These are phyloP conservation scores for Alfaro cultratus DNA, from an alignment of 2,797 vertebrate species.

Conservation along the genomic window DNA sequence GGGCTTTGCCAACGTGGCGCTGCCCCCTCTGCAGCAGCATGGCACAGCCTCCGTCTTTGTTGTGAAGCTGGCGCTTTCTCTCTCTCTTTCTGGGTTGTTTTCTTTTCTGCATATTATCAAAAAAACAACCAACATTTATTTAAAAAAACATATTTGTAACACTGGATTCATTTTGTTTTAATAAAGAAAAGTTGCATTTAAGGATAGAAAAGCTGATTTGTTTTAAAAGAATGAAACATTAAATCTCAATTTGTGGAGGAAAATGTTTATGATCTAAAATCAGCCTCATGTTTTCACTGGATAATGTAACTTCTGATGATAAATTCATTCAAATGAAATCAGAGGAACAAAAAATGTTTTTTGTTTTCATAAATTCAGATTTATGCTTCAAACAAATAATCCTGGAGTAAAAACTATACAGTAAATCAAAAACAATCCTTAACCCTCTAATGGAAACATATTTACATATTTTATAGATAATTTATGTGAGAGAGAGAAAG, in stretches of 20 bases:
- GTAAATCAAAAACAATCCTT: background rate
- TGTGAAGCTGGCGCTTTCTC: constrained; percentile 52
- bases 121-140: constrained; percentile 42
- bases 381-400: background rate
- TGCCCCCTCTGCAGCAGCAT: constrained; percentile 78
- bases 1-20: constrained; percentile 77
- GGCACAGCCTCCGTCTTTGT: constrained; percentile 77
- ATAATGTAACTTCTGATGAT: no score
- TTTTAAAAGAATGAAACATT: background rate
- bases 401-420: background rate
- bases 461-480: background rate
- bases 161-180: background rate
- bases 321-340: background rate
- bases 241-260: background rate
- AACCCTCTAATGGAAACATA: background rate
- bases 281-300: background rate
- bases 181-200: background rate
- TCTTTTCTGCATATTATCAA: constrained; percentile 11
- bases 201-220: background rate
- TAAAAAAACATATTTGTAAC: background rate
- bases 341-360: background rate
- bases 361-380: background rate
- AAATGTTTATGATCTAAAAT: background rate
- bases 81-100: constrained; percentile 28
- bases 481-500: background rate